Base-by-base conservation (phyloP, 2,113 vertebrate genomes). In the Microcebus griseorufus region DNA sequence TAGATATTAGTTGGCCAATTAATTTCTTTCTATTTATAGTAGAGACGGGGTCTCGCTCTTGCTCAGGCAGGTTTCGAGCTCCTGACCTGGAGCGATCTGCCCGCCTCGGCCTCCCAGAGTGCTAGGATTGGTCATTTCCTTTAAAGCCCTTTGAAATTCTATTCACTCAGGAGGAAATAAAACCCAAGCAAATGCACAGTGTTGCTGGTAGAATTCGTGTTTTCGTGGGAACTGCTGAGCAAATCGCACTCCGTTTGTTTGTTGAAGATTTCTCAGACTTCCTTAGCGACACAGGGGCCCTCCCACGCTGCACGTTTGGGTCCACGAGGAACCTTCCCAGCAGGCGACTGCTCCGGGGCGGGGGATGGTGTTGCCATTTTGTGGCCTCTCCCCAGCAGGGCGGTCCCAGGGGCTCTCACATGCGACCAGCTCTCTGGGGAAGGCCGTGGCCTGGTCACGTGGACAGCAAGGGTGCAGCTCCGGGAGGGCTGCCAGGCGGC, bases 171-270 rank as follows among this genome's bases (percentile, higher is more conserved):
- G 62, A 23, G 78, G 62, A 65, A 9, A 39, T 1, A 6, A 39
- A 9, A 6, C 29, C 45, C 0, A 3, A 45, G 37, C 12, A 17
- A 37, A 2, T 1, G 53, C 53, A 18, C 5, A 5, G 32, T 0
- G 0, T 0, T 3, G 9, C 53, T 0, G 42, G n/a, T 17, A 10
- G 5, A 3, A 18, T 6, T 51, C 10, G 0, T 0, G 2, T 1
- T 11, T 48, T 42, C 70, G 2, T 0, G 51, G 58, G n/a, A 45
- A 22, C 27, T 34, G 25, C 9, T 1, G 20, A 32, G 0, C 39
- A 16, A 29, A 9, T n/a, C 2, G 2, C 2, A 4, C 2, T 34
- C 14, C 17, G 3, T 5, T 2, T 0, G 10, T 12, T 0, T 34
- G 37, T 42, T 42, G 75, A 1, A 73, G 37, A 75, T 39, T 20